Base-by-base conservation (phyloP, 2,113 vertebrate genomes). In the Pseudopodoces humilis region DNA sequence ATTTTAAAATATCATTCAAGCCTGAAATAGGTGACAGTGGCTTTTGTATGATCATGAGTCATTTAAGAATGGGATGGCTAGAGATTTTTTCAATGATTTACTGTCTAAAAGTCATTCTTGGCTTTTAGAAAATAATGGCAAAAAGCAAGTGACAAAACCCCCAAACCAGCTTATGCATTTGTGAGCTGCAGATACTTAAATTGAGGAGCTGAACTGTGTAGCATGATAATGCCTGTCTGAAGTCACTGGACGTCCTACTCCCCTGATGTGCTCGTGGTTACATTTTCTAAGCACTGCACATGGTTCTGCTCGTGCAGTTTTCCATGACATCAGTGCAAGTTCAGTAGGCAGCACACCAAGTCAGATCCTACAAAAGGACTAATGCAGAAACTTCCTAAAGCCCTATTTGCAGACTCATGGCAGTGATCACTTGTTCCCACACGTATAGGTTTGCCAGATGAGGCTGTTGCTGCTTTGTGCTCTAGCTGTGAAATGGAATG, bases 1-100 rank as follows among this genome's bases (percentile, higher is more conserved):
- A 94, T 79, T 94, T 89, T 81, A 95, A 86, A 85, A 95, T 14
- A 23, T 18, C 25, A 49, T 64, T 23, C 77, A 39, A 62, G 21
- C 14, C 35, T 46, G 71, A 39, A 63, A 31, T 30, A 53, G 58
- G 74, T 84, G 37, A 74, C 59, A 39, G 15, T 52, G 13, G 20
- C 30, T 63, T 83, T 69, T 55, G 22, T 86, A 83, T 6, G 47
- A 39, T 71, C 62, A 68, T 28, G 23, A 95, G 77, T 46, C 27
- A 69, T 90, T 70, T 83, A 70, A 59, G 41, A 88, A 83, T 22
- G 21, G 17, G 9, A 46, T 75, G 27, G 23, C 27, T 75, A 92
- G 62, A 75, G 21, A 52, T 83, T 56, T 84, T 91, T 46, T 43
- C 56, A 87, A 37, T 15, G 6, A 86, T 92, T 88, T 83, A 80